Evolutionary conservation across 2,113 vertebrate genomes (phyloP).

Genomic region (Silurus meridionalis): DNA sequence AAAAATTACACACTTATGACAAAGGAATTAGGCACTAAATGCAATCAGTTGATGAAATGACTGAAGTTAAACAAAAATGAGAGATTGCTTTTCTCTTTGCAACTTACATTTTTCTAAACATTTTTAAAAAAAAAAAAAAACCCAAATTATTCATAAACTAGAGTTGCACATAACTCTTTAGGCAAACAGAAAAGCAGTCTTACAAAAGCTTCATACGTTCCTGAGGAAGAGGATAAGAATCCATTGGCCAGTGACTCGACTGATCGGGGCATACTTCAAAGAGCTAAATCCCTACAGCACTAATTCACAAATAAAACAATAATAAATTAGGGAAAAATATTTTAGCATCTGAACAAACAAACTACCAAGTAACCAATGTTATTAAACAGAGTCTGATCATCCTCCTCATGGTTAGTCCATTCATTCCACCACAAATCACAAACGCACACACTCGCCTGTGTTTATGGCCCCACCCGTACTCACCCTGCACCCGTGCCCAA

Average conservation of each 20-base stretch:
- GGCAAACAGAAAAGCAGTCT: slow-evolving; percentile 55
- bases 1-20: slow-evolving; percentile 1
- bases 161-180: background rate
- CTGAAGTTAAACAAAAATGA: slow-evolving; percentile 23
- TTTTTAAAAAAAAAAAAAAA: background rate
- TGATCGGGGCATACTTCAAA: background rate
- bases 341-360: background rate
- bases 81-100: slow-evolving; percentile 45
- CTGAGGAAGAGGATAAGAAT: slow-evolving; percentile 63
- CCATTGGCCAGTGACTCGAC: slow-evolving; percentile 11
- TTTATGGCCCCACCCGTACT: slow-evolving; percentile 49
- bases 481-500: slow-evolving; percentile 57
- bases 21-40: background rate
- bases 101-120: background rate
- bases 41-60: background rate
- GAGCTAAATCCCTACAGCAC: background rate
- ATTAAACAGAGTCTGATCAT: slow-evolving; percentile 54
- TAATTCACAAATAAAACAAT: background rate
- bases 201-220: slow-evolving; percentile 49
- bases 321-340: background rate
- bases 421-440: slow-evolving; percentile 25
- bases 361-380: background rate
- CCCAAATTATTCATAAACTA: background rate
- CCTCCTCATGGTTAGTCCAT: slow-evolving; percentile 47
- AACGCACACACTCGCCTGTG: slow-evolving; percentile 41